Percentiles rank a stretch among this genome's conserved stretches.
These are phyloP conservation scores for Chrysocyon brachyurus DNA, from an alignment of 2,797 vertebrate species.

Conservation along the genomic window DNA sequence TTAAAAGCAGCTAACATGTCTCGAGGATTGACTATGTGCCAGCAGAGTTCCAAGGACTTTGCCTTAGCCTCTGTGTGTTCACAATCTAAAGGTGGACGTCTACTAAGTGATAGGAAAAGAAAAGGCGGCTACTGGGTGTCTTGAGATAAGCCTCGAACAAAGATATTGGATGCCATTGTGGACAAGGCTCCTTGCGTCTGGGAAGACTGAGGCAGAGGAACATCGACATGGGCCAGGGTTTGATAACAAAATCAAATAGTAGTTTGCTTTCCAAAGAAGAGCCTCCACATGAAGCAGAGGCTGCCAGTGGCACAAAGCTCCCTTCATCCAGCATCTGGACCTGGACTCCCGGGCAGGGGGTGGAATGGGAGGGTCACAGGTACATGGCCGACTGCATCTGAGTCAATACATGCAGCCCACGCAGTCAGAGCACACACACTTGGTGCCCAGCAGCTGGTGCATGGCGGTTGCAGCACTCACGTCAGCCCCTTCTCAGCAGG, in stretches of 20 bases:
- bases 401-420: not conserved
- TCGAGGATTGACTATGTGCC: not conserved
- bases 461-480: too few relatives aligned
- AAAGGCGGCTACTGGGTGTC: not conserved
- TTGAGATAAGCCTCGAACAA: not conserved
- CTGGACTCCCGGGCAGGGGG: rapidly evolving
- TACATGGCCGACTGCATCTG: not conserved
- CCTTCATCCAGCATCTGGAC: not conserved
- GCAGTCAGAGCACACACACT: not conserved
- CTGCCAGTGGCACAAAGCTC: not conserved
- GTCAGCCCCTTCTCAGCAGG: not conserved
- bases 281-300: not conserved
- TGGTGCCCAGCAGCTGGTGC: not conserved
- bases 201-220: not conserved
- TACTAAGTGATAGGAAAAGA: not conserved
- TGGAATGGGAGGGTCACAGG: not conserved
- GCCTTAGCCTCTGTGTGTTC: not conserved
- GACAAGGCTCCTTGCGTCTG: not conserved
- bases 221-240: not conserved
- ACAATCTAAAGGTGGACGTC: not conserved
- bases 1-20: not conserved
- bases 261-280: not conserved
- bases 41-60: not conserved
- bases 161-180: not conserved
- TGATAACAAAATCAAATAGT: not conserved